phyloP scores from a whole-genome alignment of 2,113 vertebrate genomes.

The Murina feae region DNA sequence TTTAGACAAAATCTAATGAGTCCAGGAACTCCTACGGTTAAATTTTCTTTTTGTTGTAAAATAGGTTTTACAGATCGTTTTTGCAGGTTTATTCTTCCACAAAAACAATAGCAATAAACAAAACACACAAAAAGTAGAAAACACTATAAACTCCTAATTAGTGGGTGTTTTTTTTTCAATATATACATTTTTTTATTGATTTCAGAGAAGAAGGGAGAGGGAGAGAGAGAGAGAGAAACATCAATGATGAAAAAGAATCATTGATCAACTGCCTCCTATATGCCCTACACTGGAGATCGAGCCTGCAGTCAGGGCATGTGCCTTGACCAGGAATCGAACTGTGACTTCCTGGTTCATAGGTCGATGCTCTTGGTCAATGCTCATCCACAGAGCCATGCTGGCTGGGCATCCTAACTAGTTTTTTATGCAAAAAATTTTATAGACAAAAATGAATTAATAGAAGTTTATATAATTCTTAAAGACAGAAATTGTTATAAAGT shows the following conservation, averaged over 20 bases:
- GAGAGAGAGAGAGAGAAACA: too few species aligned
- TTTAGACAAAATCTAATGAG: not conserved
- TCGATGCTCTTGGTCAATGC: too few species aligned
- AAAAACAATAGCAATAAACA: not conserved
- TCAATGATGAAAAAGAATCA: too few species aligned
- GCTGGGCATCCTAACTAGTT: not conserved
- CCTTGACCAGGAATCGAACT: too few species aligned
- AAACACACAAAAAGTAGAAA: not conserved
- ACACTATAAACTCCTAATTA: not conserved
- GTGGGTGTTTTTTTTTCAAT: not conserved
- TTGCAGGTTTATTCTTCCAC: not conserved
- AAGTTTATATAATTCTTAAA: not conserved
- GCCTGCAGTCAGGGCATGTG: too few species aligned
- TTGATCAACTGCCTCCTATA: too few species aligned
- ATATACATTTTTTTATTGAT: too few species aligned
- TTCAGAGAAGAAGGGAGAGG: too few species aligned
- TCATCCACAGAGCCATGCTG: too few species aligned
- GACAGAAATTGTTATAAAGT: not conserved
- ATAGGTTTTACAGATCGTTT: not conserved
- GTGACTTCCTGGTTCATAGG: too few species aligned
- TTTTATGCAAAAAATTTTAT: not conserved
- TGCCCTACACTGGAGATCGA: too few species aligned
- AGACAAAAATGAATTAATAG: not conserved
- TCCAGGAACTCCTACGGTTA: not conserved
- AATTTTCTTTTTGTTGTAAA: not conserved